Evolutionary conservation across 2,113 vertebrate species (phyloP), one percentile per base, ranked within the genome.

Genomic region (Dinomys branickii): DNA sequence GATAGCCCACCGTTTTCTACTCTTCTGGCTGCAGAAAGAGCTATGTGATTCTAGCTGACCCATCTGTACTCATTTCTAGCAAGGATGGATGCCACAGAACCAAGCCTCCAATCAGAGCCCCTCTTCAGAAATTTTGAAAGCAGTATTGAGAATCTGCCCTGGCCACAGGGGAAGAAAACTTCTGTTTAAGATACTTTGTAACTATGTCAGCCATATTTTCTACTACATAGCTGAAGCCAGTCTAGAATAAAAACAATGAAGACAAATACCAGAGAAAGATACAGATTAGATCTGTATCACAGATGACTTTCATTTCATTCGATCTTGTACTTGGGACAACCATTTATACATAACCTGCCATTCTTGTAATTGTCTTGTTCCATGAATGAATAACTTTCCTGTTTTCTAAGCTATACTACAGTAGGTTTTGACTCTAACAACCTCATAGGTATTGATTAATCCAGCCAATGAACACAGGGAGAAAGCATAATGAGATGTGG

Each of bases 401-500:
- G 22, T 81, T 47, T 88, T 22, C 10, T 81, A 58, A 94, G 22
- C 52, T 50, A 35, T 10, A 30, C 54, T n/a, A n/a, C 44, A 41
- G 35, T 52, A 35, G 50, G 4, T 11, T 59, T 56, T 82, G 22
- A 82, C 41, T 61, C 33, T 69, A 47, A 22, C 33, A 80, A 38
- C 13, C 9, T 20, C 17, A 38, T 50, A 3, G 4, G 6, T 50
- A 1, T n/a, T 69, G 85, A 83, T 52, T 83, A 82, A 83, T 54
- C 17, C 1, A 33, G 3, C 1, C 30, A 61, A 6, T 75, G 16
- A n/a, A n/a, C n/a, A n/a, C n/a, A n/a, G n/a, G n/a, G n/a, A n/a
- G n/a, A n/a, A n/a, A n/a, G n/a, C n/a, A n/a, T n/a, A n/a, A n/a
- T 14, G 20, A 58, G 56, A 58, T 58, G 56, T 19, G 16, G 2